Percentiles rank a stretch among this genome's conserved stretches.
Evolutionary conservation across 2,888 invertebrate species (phyloP).

Genomic region (Synanthedon formicaeformis): DNA sequence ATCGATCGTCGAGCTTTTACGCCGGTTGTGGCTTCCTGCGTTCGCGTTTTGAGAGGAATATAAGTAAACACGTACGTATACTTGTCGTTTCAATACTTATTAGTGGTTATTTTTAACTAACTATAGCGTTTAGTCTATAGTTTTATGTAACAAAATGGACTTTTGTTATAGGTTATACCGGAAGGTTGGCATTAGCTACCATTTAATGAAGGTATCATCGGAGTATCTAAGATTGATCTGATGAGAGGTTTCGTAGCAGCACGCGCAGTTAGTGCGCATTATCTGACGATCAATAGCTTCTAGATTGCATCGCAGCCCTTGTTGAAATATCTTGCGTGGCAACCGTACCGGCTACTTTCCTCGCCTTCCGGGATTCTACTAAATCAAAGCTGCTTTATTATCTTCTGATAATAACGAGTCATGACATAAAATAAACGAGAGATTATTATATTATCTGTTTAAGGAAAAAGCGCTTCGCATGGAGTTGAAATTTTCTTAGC

Average conservation of each 20-base stretch:
- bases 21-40: slow-evolving; percentile 57
- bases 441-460: no score
- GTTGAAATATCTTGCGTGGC: slow-evolving; percentile 34
- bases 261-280: slow-evolving; percentile 60
- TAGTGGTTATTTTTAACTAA: not conserved
- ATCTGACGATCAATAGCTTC: slow-evolving; percentile 59
- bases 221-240: slow-evolving; percentile 46
- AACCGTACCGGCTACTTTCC: slow-evolving; percentile 42
- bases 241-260: slow-evolving; percentile 57
- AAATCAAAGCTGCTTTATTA: slow-evolving; percentile 18
- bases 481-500: no score
- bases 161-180: not conserved
- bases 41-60: slow-evolving; percentile 34
- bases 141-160: not conserved
- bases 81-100: not conserved
- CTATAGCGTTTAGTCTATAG: not conserved
- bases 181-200: slow-evolving; percentile 29
- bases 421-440: no score
- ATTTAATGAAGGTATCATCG: slow-evolving; percentile 65
- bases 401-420: not conserved
- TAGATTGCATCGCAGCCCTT: slow-evolving; percentile 68
- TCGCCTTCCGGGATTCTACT: slow-evolving; percentile 42
- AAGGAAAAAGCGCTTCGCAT: no score
- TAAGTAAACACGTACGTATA: slow-evolving; percentile 11
- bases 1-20: slow-evolving; percentile 64